Percentiles rank a stretch among this genome's conserved stretches.
These are phyloP conservation scores for Takifugu bimaculatus DNA, from an alignment of 2,113 vertebrate genomes.

Conservation along the genomic window DNA sequence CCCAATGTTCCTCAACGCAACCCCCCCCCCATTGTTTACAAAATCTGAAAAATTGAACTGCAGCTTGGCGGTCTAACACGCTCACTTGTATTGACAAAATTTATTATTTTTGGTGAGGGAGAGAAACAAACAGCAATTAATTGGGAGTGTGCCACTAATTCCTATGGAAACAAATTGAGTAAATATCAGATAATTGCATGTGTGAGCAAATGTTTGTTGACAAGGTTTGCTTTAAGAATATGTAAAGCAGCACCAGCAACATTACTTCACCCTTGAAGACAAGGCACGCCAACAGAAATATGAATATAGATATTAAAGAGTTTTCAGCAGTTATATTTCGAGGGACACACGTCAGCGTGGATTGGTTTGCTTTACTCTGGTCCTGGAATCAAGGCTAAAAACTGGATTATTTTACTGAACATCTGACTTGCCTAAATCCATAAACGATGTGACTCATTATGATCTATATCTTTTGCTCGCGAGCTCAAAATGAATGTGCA, in stretches of 20 bases:
- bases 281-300: too few species aligned
- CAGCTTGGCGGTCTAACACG: neutral
- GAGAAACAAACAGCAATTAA: conserved; percentile 15
- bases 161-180: conserved; percentile 18
- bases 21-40: too few species aligned
- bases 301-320: neutral
- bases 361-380: conserved; percentile 32
- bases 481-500: conserved; percentile 28
- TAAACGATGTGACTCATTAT: too few species aligned
- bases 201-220: conserved; percentile 9
- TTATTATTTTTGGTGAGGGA: conserved; percentile 12
- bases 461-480: too few species aligned
- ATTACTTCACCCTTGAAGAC: neutral
- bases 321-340: too few species aligned
- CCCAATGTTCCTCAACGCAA: too few species aligned
- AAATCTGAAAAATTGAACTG: too few species aligned
- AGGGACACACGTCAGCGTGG: too few species aligned
- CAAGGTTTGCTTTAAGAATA: conserved; percentile 8
- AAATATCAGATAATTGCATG: conserved; percentile 28
- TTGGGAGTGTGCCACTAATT: conserved; percentile 15
- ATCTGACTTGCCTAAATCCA: too few species aligned
- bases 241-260: neutral
- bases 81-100: conserved; percentile 6
- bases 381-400: conserved; percentile 18
- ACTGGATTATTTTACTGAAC: too few species aligned